These are phyloP conservation scores for Presbytis comata DNA, from an alignment of 2,797 vertebrate genomes.

Conservation along the genomic window DNA sequence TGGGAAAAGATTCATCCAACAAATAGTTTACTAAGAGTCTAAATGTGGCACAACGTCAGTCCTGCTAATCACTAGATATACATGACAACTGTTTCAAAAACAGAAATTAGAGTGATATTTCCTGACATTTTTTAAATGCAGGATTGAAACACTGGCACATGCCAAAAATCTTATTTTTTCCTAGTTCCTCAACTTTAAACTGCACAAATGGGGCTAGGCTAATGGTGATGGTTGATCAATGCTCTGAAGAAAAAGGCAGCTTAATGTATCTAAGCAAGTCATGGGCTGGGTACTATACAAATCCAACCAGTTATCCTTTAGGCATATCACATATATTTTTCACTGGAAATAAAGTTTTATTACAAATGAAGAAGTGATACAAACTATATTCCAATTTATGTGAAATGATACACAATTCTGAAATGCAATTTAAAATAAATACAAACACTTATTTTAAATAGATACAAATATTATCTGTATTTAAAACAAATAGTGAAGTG, in stretches of 20 bases:
- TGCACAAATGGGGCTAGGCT: neutral
- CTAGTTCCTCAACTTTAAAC: neutral
- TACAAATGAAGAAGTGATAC: neutral
- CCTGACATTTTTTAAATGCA: neutral
- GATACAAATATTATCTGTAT: neutral
- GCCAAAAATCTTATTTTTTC: neutral
- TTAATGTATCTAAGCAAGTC: neutral
- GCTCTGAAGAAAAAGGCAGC: constrained; percentile 3
- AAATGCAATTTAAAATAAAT: constrained; percentile 46
- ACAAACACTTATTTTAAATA: constrained; percentile 31
- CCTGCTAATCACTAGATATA: neutral
- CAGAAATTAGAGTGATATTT: neutral
- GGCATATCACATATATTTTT: neutral
- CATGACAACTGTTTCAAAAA: neutral
- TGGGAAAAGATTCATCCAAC: neutral
- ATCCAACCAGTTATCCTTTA: neutral
- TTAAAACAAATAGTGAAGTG: neutral
- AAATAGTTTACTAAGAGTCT: neutral
- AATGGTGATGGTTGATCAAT: neutral
- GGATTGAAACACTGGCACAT: neutral
- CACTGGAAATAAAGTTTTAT: constrained; percentile 40
- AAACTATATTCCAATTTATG: neutral
- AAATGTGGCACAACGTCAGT: neutral
- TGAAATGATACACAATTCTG: neutral
- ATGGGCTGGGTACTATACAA: neutral